Evolutionary conservation across 2,113 vertebrate genomes (phyloP), one percentile per base, ranked within the genome.

Genomic region (Terrapene triunguis): DNA sequence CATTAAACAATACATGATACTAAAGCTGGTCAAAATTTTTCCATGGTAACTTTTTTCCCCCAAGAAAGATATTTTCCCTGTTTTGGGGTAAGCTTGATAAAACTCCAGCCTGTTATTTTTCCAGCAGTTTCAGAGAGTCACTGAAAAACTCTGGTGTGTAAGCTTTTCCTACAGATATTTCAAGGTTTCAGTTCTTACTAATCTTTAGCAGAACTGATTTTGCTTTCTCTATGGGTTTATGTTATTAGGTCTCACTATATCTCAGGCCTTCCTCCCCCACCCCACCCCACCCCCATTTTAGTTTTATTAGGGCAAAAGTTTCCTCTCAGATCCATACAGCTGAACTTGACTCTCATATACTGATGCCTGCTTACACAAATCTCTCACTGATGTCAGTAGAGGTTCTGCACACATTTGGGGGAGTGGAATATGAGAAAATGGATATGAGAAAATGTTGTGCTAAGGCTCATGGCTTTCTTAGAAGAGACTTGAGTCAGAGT

Each of bases 221-320:
- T 92, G 6, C 16, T 96, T 95, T 92, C 53, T 83, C n/a, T 94
- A 72, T 83, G 76, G 92, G 90, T 95, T 93, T 96, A 29, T 90
- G 42, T 91, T 57, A 90, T 82, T 21, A 95, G 83, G 50, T 88
- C 82, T 96, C 54, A 89, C 87, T 95, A 74, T 48, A 93, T 93
- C 78, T 5, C 2, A 11, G 32, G 93, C 24, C 12, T 0, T 57
- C 93, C 78, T 47, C 19, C n/a, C 89, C 89, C 14, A 9, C 29
- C 16, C 51, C 69, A 93, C 47, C 47, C 48, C 48, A 48, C 50
- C 13, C 50, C 92, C 90, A 65, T 97, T 97, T 98, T 96, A 82
- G 32, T 93, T 95, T 94, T 94, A 87, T 79, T 89, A 54, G 93
- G 97, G 89, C 51, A 74, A 74, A 87, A 79, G 84, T 0, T 42